Conservation (phyloP, 2,113 vertebrate species). For the Grammomys surdaster region DNA sequence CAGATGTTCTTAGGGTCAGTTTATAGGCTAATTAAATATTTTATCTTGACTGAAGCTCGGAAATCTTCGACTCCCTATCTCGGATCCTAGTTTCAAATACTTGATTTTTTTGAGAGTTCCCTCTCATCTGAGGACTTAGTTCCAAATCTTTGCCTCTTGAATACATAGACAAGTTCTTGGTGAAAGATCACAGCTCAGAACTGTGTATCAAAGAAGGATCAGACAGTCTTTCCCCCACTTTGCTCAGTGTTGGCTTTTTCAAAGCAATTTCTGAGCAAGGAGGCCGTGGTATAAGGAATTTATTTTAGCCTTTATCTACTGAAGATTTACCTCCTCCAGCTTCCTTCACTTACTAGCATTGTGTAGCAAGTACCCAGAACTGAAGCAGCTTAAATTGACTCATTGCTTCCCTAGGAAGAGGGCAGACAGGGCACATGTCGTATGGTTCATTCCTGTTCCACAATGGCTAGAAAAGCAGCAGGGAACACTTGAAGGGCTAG, state of each 20-base stretch:
- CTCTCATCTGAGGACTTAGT: slow-evolving; percentile 59
- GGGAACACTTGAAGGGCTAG: neutral
- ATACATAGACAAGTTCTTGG: slow-evolving; percentile 7
- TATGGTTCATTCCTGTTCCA: neutral
- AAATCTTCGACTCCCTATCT: slow-evolving; percentile 70
- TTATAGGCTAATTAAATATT: slow-evolving; percentile 84
- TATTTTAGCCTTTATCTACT: neutral
- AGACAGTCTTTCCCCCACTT: neutral
- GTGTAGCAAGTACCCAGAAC: neutral
- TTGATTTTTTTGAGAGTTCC: slow-evolving; percentile 60
- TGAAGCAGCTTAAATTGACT: neutral
- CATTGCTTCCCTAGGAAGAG: neutral
- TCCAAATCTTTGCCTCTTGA: slow-evolving; percentile 59
- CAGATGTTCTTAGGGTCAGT: slow-evolving; percentile 79
- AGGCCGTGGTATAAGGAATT: neutral
- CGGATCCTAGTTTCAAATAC: slow-evolving; percentile 69
- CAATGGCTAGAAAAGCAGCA: neutral
- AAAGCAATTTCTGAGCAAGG: slow-evolving; percentile 39
- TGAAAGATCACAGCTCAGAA: slow-evolving; percentile 49
- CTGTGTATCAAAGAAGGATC: slow-evolving; percentile 15
- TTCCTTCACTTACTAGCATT: neutral
- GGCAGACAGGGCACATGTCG: neutral
- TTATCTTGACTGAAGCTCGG: slow-evolving; percentile 74
- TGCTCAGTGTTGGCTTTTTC: slow-evolving; percentile 3
- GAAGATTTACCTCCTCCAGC: neutral